Conservation (phyloP, 2,888 invertebrate species). For the Calliopum simillimum region DNA sequence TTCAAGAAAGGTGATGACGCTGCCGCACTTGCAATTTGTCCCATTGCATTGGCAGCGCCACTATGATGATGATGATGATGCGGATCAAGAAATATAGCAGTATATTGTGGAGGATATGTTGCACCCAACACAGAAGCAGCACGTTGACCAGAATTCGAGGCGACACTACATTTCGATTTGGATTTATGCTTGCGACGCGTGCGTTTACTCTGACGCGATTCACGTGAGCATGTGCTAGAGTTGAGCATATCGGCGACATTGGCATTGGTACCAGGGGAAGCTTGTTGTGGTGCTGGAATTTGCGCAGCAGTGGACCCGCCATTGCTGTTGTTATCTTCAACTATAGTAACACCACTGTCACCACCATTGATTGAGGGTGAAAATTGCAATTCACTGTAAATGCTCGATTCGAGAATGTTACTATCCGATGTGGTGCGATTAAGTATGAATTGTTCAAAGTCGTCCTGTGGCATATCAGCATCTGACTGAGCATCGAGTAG, state of each 20-base stretch:
- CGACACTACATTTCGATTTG: constrained; percentile 50
- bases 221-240: constrained; percentile 57
- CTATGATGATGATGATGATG: constrained; percentile 48
- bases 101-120: constrained; percentile 63
- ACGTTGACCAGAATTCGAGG: constrained; percentile 21
- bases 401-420: constrained; percentile 61
- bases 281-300: constrained; percentile 16
- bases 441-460: constrained; percentile 58
- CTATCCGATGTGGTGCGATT: constrained; percentile 62
- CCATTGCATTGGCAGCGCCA: constrained; percentile 52
- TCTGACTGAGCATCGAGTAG: constrained; percentile 47
- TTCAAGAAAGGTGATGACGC: constrained; percentile 53
- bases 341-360: background rate
- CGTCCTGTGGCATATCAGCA: constrained; percentile 43
- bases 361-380: constrained; percentile 45
- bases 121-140: constrained; percentile 41
- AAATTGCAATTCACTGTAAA: constrained; percentile 60
- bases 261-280: constrained; percentile 6
- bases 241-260: constrained; percentile 51
- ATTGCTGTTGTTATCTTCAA: constrained; percentile 34
- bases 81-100: constrained; percentile 62
- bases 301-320: constrained; percentile 38
- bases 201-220: constrained; percentile 57
- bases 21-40: constrained; percentile 54
- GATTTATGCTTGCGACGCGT: constrained; percentile 59